Conservation (phyloP, 64 coral and sea anemone species). For the Anthopleura sola region DNA sequence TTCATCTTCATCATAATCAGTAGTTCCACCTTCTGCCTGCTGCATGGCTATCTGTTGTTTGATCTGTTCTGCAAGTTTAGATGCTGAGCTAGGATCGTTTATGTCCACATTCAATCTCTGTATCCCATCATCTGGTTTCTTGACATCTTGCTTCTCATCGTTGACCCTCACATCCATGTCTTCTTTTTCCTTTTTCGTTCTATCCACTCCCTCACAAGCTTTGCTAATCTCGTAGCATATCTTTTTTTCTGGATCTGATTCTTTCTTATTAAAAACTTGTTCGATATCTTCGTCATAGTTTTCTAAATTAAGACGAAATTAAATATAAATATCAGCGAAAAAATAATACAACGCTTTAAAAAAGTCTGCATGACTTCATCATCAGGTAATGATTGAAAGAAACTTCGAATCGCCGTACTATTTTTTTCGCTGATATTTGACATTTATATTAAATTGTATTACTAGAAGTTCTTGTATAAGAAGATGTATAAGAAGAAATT, state of each 20-base stretch:
- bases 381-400: too few species aligned
- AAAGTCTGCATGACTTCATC: too few species aligned
- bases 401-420: too few species aligned
- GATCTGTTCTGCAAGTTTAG: slow-evolving; percentile 82
- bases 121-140: slow-evolving; percentile 44
- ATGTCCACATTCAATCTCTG: slow-evolving; percentile 86
- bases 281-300: slow-evolving; percentile 98
- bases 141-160: slow-evolving; percentile 66
- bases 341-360: too few species aligned
- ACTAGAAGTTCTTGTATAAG: too few species aligned
- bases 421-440: too few species aligned
- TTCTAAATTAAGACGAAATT: slow-evolving; percentile 26
- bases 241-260: slow-evolving; percentile 57
- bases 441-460: too few species aligned
- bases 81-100: slow-evolving; percentile 79
- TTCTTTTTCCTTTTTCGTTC: slow-evolving; percentile 86
- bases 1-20: slow-evolving; percentile 33
- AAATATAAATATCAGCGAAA: too few species aligned
- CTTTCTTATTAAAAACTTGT: slow-evolving; percentile 47
- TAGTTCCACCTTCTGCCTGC: not conserved
- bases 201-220: slow-evolving; percentile 92
- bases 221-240: slow-evolving; percentile 89
- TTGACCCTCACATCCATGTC: slow-evolving; percentile 77
- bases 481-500: too few species aligned
- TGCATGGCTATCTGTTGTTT: slow-evolving; percentile 62